Evolutionary conservation across 2,888 invertebrate genomes (phyloP).

Genomic region (Drosophila aldrichi): DNA sequence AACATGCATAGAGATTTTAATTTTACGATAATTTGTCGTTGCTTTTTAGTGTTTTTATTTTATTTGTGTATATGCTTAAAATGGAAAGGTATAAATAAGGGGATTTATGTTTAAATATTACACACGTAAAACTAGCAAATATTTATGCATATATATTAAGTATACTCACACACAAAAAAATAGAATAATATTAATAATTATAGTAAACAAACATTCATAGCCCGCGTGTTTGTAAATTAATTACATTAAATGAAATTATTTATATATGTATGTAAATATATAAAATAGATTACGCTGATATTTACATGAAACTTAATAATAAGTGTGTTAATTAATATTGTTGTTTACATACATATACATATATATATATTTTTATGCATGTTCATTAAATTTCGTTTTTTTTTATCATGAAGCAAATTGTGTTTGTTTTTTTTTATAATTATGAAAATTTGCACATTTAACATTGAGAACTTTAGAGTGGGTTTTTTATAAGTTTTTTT

Average conservation of each 20-base stretch:
- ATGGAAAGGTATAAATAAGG: constrained; percentile 64
- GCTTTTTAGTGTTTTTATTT: constrained; percentile 23
- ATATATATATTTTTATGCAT: constrained; percentile 27
- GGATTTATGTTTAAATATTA: constrained; percentile 47
- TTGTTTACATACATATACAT: not conserved
- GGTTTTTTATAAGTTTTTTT: not conserved
- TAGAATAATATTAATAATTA: not conserved
- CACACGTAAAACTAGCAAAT: constrained; percentile 54
- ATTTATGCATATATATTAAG: constrained; percentile 28
- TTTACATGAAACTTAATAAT: constrained; percentile 70
- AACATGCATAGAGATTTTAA: constrained; percentile 69
- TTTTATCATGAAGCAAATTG: constrained; percentile 16
- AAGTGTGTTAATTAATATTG: constrained; percentile 19
- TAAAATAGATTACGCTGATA: constrained; percentile 49
- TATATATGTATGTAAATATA: constrained; percentile 18
- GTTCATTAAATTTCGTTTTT: constrained; percentile 26
- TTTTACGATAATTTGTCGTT: constrained; percentile 58
- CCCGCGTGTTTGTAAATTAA: constrained; percentile 37
- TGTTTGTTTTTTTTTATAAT: constrained; percentile 13
- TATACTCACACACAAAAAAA: constrained; percentile 22
- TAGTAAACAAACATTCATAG: constrained; percentile 34
- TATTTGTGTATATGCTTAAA: constrained; percentile 57
- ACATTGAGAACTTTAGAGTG: constrained; percentile 44
- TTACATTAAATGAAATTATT: constrained; percentile 44
- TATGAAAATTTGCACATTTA: constrained; percentile 45